Base-by-base conservation (phyloP, 2,113 vertebrate species). In the Oryzias curvinotus region DNA sequence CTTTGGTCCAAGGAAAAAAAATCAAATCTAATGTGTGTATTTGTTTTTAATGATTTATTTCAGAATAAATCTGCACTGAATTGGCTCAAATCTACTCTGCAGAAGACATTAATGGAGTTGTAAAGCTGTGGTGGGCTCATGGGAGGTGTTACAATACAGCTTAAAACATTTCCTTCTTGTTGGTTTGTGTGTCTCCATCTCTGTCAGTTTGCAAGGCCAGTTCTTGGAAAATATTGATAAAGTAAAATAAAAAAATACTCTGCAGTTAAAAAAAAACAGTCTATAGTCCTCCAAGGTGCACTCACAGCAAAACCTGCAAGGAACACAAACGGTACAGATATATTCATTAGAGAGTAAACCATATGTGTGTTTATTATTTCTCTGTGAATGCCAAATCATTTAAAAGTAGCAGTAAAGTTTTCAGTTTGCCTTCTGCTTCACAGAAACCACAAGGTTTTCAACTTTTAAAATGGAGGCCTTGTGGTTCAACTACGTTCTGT, bases 1-100 rank as follows among this genome's bases (percentile, higher is more conserved):
- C 71, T 54, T 71, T 69, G 74, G 68, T 52, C 52, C 8, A 36
- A 52, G 78, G 68, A 68, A 57, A 78, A 23, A 23, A 23, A 78
- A 83, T 85, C 80, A 81, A 71, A 86, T 66, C 72, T 53, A 70
- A 73, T 63, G 74, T 70, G 74, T 73, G 83, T 73, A 71, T 75
- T 69, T 68, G 57, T 68, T 52, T 56, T 71, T 77, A 75, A 80
- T 89, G 79, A 90, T 91, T 90, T 89, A 91, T 90, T 91, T 88
- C 70, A 50, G 72, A 83, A 80, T 85, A 88, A 85, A 89, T 88
- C 76, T 81, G 65, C 81, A 69, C 77, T 58, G 84, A 88, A 81
- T 78, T 49, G 5, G 73, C 71, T 82, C 82, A 81, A 87, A 82
- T 78, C 77, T 75, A 71, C 63, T 64, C 77, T 66, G 74, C 69